These are phyloP conservation scores for Dromius quadrimaculatus DNA, from an alignment of 2,888 invertebrate genomes.

Conservation along the genomic window DNA sequence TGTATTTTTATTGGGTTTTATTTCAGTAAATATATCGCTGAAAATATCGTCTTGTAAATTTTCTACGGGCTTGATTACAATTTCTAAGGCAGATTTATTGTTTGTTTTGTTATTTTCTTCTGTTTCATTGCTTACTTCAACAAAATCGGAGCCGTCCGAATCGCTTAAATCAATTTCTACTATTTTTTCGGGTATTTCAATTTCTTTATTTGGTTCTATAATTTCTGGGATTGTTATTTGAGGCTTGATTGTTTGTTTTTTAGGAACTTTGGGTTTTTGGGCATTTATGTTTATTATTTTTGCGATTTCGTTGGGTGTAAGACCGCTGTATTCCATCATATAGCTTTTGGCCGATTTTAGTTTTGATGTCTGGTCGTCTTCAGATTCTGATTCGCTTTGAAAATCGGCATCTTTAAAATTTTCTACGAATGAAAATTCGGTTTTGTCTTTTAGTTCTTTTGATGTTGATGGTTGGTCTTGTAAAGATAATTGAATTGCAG, in stretches of 20 bases:
- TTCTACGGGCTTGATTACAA: conserved; percentile 63
- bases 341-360: conserved; percentile 77
- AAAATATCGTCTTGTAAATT: conserved; percentile 61
- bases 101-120: conserved; percentile 57
- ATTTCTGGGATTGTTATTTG: conserved; percentile 21
- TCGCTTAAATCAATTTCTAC: conserved; percentile 44
- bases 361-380: conserved; percentile 59
- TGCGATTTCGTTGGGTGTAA: conserved; percentile 78
- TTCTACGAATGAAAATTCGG: conserved; percentile 47
- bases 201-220: conserved; percentile 20
- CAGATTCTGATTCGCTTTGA: conserved; percentile 60
- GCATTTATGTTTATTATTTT: conserved; percentile 66
- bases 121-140: conserved; percentile 62
- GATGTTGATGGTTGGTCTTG: conserved; percentile 66
- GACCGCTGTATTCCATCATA: conserved; percentile 82
- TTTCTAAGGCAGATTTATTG: conserved; percentile 59
- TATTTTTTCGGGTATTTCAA: conserved; percentile 26
- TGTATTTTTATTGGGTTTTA: conserved; percentile 24
- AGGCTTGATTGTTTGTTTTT: conserved; percentile 52
- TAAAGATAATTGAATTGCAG: conserved; percentile 73
- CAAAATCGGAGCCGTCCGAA: conserved; percentile 61
- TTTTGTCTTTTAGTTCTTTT: conserved; percentile 41
- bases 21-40: conserved; percentile 59
- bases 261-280: conserved; percentile 27
- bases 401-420: conserved; percentile 58